phyloP scores from a whole-genome alignment of 2,113 vertebrate species.

The Sinocyclocheilus grahami region DNA sequence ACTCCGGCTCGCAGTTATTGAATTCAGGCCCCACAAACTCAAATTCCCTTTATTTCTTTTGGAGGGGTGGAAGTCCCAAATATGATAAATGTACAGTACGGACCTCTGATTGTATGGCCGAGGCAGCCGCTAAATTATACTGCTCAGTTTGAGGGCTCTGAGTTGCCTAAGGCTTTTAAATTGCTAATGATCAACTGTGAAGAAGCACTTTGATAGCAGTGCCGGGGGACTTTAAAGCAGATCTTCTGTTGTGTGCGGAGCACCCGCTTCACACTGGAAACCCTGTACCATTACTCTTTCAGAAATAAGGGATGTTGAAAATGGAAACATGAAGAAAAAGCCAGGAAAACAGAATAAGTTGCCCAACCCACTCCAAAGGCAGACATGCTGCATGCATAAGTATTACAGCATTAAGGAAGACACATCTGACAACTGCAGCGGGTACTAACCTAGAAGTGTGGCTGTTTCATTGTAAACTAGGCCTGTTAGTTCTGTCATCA shows the following conservation, averaged over 20 bases:
- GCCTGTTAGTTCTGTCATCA: slow-evolving; percentile 65
- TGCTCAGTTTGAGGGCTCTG: slow-evolving; percentile 63
- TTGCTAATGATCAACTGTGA: slow-evolving; percentile 74
- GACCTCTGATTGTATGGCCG: slow-evolving; percentile 73
- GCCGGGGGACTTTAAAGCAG: slow-evolving; percentile 55
- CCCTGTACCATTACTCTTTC: slow-evolving; percentile 46
- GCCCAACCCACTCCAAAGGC: slow-evolving; percentile 12
- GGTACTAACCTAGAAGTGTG: not conserved
- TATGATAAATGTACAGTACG: slow-evolving; percentile 69
- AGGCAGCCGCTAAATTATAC: slow-evolving; percentile 71
- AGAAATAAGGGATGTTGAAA: slow-evolving; percentile 39
- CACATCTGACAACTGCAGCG: slow-evolving; percentile 6
- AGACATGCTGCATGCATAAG: slow-evolving; percentile 14
- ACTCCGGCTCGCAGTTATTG: slow-evolving; percentile 62
- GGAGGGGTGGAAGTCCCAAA: slow-evolving; percentile 41
- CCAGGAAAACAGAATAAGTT: slow-evolving; percentile 40
- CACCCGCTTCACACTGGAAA: slow-evolving; percentile 36
- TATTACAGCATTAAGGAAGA: slow-evolving; percentile 11
- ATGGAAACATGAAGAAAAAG: not conserved
- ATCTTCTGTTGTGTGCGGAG: slow-evolving; percentile 56
- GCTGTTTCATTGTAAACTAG: not conserved
- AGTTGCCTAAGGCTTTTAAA: slow-evolving; percentile 68
- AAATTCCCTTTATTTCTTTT: slow-evolving; percentile 16
- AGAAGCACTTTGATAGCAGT: slow-evolving; percentile 64
- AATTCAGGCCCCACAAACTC: slow-evolving; percentile 57